Evolutionary conservation across 2,888 invertebrate genomes (phyloP).

Genomic region (Cosmia pyralina): DNA sequence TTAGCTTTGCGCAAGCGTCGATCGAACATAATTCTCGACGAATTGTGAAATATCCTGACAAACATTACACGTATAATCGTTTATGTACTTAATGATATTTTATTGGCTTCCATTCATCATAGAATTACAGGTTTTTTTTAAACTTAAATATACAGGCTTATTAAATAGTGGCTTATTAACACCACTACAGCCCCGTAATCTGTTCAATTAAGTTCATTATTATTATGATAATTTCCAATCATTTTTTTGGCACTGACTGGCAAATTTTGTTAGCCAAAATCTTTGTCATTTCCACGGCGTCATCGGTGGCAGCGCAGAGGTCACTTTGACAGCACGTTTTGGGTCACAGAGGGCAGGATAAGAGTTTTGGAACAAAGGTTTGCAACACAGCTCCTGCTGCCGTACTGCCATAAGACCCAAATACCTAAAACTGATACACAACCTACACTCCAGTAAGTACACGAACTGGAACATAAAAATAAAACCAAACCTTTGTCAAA

Average conservation of each 20-base stretch:
- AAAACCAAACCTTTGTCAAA: neutral
- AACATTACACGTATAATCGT: slow-evolving; percentile 3
- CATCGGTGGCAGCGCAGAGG: too few relatives aligned
- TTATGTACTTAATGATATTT: neutral
- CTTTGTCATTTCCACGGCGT: neutral
- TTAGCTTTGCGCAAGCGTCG: slow-evolving; percentile 41
- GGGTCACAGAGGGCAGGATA: too few relatives aligned
- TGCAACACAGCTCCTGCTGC: neutral
- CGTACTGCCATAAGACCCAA: neutral
- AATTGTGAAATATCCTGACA: slow-evolving; percentile 49
- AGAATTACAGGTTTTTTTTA: neutral
- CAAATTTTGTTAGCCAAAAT: neutral
- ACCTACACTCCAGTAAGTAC: neutral
- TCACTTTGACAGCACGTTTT: too few relatives aligned
- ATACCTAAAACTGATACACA: neutral
- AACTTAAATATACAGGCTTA: neutral
- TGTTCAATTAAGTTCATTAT: too few relatives aligned
- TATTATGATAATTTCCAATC: too few relatives aligned
- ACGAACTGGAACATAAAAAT: too few relatives aligned
- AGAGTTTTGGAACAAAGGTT: too few relatives aligned
- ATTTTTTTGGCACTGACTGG: too few relatives aligned
- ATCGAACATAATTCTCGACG: slow-evolving; percentile 28
- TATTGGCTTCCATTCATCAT: neutral
- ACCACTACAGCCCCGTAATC: too few relatives aligned
- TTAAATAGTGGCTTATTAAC: neutral